Percentiles rank a stretch among this genome's conserved stretches.
phyloP scores from a whole-genome alignment of 2,113 vertebrate genomes.

The Melanotaenia duboulayi region DNA sequence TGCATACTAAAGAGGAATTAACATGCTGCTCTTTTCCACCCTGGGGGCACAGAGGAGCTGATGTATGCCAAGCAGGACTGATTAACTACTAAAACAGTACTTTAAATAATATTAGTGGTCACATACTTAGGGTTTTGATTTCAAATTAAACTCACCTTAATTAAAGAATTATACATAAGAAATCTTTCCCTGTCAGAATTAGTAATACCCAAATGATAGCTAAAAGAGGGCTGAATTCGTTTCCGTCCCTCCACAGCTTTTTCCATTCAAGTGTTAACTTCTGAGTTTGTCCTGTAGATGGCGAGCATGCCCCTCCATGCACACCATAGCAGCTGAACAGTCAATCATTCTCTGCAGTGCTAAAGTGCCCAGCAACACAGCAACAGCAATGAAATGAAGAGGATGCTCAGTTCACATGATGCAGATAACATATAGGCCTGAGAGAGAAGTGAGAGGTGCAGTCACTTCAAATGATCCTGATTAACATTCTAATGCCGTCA shows the following conservation, averaged over 20 bases:
- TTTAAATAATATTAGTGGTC: constrained; percentile 1
- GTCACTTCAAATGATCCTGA: constrained; percentile 26
- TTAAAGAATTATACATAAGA: background rate
- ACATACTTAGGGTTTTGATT: background rate
- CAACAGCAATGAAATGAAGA: constrained; percentile 63
- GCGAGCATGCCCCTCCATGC: constrained; percentile 17
- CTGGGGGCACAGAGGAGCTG: constrained; percentile 6
- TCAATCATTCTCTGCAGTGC: constrained; percentile 40
- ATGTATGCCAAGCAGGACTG: constrained; percentile 13
- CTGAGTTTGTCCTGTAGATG: constrained; percentile 58
- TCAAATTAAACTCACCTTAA: background rate
- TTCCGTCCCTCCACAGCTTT: background rate
- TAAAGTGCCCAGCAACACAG: constrained; percentile 65
- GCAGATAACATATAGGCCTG: constrained; percentile 35
- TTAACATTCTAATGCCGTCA: constrained; percentile 24
- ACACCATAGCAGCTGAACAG: background rate
- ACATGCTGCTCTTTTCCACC: constrained; percentile 17
- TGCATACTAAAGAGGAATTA: constrained; percentile 47
- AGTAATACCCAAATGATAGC: background rate
- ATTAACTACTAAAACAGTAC: constrained; percentile 29
- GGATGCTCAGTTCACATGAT: constrained; percentile 35
- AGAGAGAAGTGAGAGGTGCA: constrained; percentile 7
- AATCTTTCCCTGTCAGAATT: background rate
- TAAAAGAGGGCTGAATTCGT: background rate
- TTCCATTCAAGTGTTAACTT: background rate